These are phyloP conservation scores for Phenacoccus solenopsis DNA, from an alignment of 1,140 invertebrate species.

Conservation along the genomic window DNA sequence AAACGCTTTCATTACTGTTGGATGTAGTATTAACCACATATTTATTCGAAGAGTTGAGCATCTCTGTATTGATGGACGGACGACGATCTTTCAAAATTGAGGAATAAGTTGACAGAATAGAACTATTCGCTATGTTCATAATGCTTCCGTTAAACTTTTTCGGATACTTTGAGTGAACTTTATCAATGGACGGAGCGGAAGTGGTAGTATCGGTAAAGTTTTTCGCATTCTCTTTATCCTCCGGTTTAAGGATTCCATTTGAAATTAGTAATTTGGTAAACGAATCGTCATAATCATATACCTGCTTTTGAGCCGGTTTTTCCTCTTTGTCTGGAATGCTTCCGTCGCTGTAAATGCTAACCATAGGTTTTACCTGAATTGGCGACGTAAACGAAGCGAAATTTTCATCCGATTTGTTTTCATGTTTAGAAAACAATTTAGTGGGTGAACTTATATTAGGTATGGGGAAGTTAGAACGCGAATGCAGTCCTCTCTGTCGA, in stretches of 20 bases:
- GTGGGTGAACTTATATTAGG: neutral
- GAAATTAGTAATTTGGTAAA: constrained; percentile 1
- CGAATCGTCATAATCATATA: constrained; percentile 8
- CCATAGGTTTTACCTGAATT: neutral
- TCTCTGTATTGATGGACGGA: no score
- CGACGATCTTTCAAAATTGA: neutral
- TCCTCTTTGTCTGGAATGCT: neutral
- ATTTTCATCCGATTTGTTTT: neutral
- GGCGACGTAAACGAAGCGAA: neutral
- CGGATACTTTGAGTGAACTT: neutral
- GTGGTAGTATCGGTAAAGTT: neutral
- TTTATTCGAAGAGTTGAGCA: no score
- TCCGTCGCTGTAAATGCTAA: neutral
- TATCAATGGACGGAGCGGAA: neutral
- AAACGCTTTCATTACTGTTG: no score
- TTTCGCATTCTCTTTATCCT: neutral
- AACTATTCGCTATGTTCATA: neutral
- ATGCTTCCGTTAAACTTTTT: constrained; percentile 8
- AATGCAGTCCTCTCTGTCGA: neutral
- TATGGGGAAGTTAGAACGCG: neutral
- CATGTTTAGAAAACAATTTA: neutral
- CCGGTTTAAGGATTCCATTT: constrained; percentile 1
- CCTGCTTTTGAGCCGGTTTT: neutral
- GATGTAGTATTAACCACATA: no score
- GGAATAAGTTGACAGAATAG: neutral